A percentile compares a stretch with the other conserved stretches of the same genome.
Evolutionary conservation across 2,888 invertebrate genomes (phyloP).

Genomic region (Galerucella nymphaeae): DNA sequence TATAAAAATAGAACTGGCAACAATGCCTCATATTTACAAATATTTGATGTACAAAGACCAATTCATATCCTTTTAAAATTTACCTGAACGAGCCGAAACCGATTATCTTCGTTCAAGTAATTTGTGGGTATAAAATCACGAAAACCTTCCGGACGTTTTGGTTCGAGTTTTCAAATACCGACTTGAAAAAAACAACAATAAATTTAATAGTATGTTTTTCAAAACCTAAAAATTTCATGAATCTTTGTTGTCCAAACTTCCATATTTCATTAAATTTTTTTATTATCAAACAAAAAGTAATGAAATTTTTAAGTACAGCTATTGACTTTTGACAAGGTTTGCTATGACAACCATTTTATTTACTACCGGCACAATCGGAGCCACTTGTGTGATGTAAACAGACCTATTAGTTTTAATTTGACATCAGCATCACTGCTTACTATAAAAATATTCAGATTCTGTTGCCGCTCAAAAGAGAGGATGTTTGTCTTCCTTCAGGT

Average conservation of each 20-base stretch:
- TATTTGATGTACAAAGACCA: too few species aligned
- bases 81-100: too few species aligned
- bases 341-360: not conserved
- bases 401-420: constrained; percentile 15
- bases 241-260: not conserved
- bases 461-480: constrained; percentile 8
- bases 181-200: too few species aligned
- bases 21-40: too few species aligned
- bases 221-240: too few species aligned
- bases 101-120: too few species aligned
- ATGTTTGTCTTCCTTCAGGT: constrained; percentile 21
- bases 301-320: not conserved
- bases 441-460: not conserved
- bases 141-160: too few species aligned
- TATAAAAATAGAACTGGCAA: too few species aligned
- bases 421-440: not conserved
- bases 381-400: constrained; percentile 10
- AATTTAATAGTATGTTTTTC: too few species aligned
- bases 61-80: too few species aligned
- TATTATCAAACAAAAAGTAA: constrained; percentile 1
- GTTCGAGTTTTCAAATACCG: too few species aligned
- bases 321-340: constrained; percentile 1
- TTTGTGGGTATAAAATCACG: too few species aligned
- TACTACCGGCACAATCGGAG: not conserved
- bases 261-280: not conserved